A percentile compares a stretch with the other conserved stretches of the same genome.
phyloP scores from a whole-genome alignment of 2,113 vertebrate genomes.

The Zeus faber region DNA sequence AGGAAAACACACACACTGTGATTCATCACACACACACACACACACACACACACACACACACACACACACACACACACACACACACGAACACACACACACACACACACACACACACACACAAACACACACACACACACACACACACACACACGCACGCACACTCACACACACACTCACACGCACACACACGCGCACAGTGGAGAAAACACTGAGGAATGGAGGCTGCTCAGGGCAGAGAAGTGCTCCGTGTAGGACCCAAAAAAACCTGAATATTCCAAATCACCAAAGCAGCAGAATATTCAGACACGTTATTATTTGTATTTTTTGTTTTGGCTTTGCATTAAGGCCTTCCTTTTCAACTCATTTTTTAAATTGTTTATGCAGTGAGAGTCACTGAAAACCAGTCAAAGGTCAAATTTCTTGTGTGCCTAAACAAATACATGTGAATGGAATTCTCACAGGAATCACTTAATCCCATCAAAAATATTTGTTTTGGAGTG shows the following conservation, averaged over 20 bases:
- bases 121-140: too few relatives aligned
- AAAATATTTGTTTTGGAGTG: too few relatives aligned
- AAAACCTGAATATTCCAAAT: conserved; percentile 20
- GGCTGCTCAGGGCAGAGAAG: conserved; percentile 26
- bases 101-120: too few relatives aligned
- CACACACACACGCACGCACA: too few relatives aligned
- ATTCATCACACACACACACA: conserved; percentile 31
- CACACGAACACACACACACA: too few relatives aligned
- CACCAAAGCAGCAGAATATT: too few relatives aligned
- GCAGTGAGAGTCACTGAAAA: background rate
- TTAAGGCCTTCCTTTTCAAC: background rate
- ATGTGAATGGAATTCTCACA: too few relatives aligned
- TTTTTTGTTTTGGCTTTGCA: background rate
- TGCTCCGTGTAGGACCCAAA: conserved; percentile 25
- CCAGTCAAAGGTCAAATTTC: too few relatives aligned
- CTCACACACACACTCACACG: too few relatives aligned
- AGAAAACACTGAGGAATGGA: conserved; percentile 26
- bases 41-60: background rate
- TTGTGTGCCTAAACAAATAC: too few relatives aligned
- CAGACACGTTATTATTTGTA: background rate
- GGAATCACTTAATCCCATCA: too few relatives aligned
- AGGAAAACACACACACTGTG: conserved; percentile 13
- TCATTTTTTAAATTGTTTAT: background rate
- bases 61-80: too few relatives aligned
- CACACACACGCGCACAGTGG: conserved; percentile 4